Conservation (phyloP, 2,113 vertebrate species). For the Merops nubicus region DNA sequence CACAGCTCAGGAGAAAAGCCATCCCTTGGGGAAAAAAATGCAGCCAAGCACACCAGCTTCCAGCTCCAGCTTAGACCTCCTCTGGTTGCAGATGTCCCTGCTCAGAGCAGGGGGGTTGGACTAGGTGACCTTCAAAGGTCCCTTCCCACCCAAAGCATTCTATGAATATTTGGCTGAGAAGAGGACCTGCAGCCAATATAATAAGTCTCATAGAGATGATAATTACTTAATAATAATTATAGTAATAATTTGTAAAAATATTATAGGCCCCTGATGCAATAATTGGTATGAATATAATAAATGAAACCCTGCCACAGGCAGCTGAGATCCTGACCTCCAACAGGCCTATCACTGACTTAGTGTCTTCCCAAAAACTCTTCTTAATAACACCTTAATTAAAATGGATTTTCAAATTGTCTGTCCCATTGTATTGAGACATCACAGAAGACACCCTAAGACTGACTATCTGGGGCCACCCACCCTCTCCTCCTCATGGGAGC, state of each 20-base stretch:
- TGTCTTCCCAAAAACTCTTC: not conserved
- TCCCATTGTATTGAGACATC: not conserved
- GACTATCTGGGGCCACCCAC: rapidly evolving
- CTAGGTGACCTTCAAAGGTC: not conserved
- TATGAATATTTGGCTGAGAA: not conserved
- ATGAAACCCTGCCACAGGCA: not conserved
- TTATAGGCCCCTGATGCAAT: not conserved
- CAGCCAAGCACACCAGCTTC: constrained; percentile 25
- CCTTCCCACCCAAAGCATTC: not conserved
- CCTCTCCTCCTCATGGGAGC: not conserved
- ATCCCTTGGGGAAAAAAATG: not conserved
- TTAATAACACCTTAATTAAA: not conserved
- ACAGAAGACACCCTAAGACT: not conserved
- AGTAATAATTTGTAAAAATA: not conserved
- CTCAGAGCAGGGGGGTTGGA: not conserved
- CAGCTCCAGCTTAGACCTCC: not conserved
- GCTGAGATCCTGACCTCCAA: not conserved
- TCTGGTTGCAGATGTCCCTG: not conserved
- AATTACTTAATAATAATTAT: not conserved
- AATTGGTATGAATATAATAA: not conserved
- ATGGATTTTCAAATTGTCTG: not conserved
- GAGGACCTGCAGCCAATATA: not conserved
- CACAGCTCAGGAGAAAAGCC: constrained; percentile 33
- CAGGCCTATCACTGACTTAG: rapidly evolving
- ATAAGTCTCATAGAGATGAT: not conserved